Evolutionary conservation across 2,113 vertebrate genomes (phyloP).

Genomic region (Dipodomys stephensi): DNA sequence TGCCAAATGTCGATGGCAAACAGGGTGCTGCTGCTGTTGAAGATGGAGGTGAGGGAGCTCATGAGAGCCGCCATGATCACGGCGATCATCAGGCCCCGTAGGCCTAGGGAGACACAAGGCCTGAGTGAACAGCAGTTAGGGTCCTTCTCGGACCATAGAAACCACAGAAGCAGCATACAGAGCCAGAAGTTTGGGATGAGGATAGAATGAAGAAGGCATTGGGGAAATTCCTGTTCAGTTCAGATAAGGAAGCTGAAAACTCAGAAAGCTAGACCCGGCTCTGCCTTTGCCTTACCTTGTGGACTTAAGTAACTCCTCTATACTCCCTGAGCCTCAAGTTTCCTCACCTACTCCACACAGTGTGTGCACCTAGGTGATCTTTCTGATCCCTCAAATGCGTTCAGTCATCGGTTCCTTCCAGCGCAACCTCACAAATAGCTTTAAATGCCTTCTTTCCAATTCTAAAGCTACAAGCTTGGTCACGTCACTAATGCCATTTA

Average conservation of each 20-base stretch:
- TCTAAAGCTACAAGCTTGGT: neutral
- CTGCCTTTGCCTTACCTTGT: neutral
- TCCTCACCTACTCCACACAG: neutral
- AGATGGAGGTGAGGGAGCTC: constrained; percentile 98
- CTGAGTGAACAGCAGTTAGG: rapidly evolving
- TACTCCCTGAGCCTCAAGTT: neutral
- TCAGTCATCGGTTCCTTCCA: neutral
- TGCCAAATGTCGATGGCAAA: constrained; percentile 96
- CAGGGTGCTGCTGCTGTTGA: constrained; percentile 97
- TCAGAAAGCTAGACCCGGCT: too few relatives aligned
- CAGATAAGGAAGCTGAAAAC: neutral
- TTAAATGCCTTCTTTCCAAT: neutral
- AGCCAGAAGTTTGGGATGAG: neutral
- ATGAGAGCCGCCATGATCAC: constrained; percentile 97
- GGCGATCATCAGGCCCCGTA: constrained; percentile 96
- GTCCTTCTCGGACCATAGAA: neutral
- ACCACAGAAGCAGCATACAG: neutral
- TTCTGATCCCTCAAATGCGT: neutral
- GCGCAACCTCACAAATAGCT: neutral
- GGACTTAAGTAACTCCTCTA: neutral
- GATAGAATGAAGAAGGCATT: rapidly evolving
- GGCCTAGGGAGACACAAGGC: constrained; percentile 84
- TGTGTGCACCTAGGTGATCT: neutral
- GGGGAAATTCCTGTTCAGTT: neutral
- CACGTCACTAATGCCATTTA: too few relatives aligned